These are phyloP conservation scores for Paraescarpia echinospica DNA, from an alignment of 1,140 invertebrate genomes.

Conservation along the genomic window DNA sequence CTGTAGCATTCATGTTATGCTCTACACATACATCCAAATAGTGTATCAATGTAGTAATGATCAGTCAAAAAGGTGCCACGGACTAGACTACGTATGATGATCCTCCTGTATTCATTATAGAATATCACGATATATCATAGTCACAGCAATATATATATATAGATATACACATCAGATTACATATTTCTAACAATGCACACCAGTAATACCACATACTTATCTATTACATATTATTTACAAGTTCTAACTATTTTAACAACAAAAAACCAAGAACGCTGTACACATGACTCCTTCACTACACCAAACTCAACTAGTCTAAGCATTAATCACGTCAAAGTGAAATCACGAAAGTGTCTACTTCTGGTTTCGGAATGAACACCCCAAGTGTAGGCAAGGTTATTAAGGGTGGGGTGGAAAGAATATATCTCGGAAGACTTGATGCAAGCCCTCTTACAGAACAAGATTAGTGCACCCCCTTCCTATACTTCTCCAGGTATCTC, in stretches of 20 bases:
- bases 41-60: background rate
- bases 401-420: background rate
- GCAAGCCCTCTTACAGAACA: background rate
- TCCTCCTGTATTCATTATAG: no score
- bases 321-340: background rate
- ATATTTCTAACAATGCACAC: slow-evolving; percentile 1
- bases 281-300: background rate
- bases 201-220: background rate
- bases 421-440: background rate
- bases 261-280: background rate
- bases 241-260: background rate
- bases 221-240: background rate
- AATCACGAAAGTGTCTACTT: background rate
- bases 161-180: background rate
- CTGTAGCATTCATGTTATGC: background rate
- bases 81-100: no score
- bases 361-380: no score
- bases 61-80: no score
- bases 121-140: background rate
- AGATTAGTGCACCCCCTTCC: background rate
- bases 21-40: background rate
- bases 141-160: background rate
- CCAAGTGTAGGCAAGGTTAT: background rate
- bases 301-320: background rate
- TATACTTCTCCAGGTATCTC: background rate